Conservation (phyloP, 2,888 invertebrate genomes). For the Drosophila hawaiiensis region DNA sequence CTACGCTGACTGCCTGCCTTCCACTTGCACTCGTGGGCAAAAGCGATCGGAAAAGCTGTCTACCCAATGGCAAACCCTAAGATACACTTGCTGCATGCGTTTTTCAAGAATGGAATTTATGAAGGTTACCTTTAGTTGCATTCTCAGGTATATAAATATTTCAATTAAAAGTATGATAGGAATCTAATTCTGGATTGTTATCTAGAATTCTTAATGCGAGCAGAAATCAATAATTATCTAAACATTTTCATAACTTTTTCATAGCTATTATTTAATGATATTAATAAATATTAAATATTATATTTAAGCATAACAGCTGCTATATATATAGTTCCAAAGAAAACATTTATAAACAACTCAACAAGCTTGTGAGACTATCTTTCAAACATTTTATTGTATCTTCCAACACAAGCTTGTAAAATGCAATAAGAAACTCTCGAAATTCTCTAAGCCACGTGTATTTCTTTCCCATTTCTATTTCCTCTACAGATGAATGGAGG, state of each 20-base stretch:
- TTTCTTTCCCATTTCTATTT: background rate
- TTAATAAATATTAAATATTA: background rate
- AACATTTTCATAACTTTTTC: too few relatives aligned
- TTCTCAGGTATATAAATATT: background rate
- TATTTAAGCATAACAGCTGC: too few relatives aligned
- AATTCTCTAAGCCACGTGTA: background rate
- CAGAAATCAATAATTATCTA: background rate
- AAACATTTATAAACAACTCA: background rate
- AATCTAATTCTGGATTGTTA: background rate
- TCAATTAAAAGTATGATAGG: background rate
- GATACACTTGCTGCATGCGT: constrained; percentile 30
- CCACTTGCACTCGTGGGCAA: constrained; percentile 29
- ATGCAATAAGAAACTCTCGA: background rate
- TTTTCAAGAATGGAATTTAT: background rate
- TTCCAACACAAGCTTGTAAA: background rate
- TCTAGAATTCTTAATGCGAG: background rate
- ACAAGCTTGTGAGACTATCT: background rate
- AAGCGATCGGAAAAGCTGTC: constrained; percentile 2
- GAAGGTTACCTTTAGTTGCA: background rate
- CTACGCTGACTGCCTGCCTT: constrained; percentile 39
- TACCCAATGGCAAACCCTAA: background rate
- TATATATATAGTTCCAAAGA: background rate
- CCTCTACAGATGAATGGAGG: background rate
- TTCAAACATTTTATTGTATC: background rate
- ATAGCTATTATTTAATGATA: background rate